Percentiles rank a stretch among this genome's conserved stretches.
phyloP scores from a whole-genome alignment of 2,113 vertebrate species.

The Platysternon megacephalum region DNA sequence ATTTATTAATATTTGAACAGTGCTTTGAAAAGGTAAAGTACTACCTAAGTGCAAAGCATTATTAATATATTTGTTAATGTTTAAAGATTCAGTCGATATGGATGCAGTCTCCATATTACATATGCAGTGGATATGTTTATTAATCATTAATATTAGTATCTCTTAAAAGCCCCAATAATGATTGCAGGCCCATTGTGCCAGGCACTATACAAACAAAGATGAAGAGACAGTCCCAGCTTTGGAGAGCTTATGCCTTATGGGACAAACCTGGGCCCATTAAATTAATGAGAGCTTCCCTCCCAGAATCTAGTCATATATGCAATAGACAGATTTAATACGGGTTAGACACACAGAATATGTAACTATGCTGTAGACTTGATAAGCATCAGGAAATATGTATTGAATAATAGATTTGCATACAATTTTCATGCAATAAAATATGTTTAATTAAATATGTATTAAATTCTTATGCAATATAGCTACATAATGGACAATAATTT shows the following conservation, averaged over 20 bases:
- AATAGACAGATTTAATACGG: not conserved
- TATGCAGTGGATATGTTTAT: constrained; percentile 8
- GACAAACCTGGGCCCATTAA: not conserved
- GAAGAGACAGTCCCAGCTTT: not conserved
- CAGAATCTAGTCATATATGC: not conserved
- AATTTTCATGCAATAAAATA: constrained; percentile 8
- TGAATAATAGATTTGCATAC: constrained; percentile 36
- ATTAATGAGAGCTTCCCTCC: not conserved
- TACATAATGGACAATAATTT: constrained; percentile 20
- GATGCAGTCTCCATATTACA: constrained; percentile 33
- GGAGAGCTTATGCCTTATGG: not conserved
- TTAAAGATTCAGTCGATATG: constrained; percentile 42
- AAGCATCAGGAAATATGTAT: not conserved
- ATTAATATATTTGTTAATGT: constrained; percentile 44
- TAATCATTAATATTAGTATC: not conserved
- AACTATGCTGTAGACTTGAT: not conserved
- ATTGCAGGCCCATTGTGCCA: not conserved
- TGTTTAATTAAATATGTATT: constrained; percentile 42
- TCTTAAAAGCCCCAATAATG: not conserved
- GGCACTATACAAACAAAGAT: not conserved
- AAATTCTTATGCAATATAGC: not conserved
- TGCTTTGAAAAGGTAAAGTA: constrained; percentile 65
- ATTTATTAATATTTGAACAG: constrained; percentile 73
- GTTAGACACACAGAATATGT: not conserved
- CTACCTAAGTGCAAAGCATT: constrained; percentile 51